Evolutionary conservation across 1,140 invertebrate species (phyloP), one percentile per base, ranked within the genome.

Genomic region (Bombus huntii): DNA sequence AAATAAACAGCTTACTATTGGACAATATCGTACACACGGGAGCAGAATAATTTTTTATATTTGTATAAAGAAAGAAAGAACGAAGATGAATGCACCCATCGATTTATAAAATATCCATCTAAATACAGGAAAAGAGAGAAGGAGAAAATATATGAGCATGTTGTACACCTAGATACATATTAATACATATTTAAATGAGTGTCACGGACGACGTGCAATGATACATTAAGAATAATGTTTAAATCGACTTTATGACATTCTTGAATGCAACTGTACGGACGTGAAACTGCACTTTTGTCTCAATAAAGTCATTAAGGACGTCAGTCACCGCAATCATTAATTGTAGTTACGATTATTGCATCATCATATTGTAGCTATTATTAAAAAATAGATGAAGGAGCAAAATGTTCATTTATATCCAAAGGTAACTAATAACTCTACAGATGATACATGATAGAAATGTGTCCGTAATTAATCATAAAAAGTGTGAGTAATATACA

Each of bases 181-280:
- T 28, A 31, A 70, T 73, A 25, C n/a, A 22, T 31, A 73, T 85
- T 80, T 74, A 53, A 31, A 53, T 25, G 72, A 47, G 37, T 15
- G 25, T 37, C 72, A 47, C 5, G 68, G 15, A 82, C 73, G 81
- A 75, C n/a, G 81, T 66, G 15, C n/a, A 42, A 81, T 85, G 82
- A 85, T 81, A 85, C 65, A 89, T 89, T 76, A 85, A 88, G 78
- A 88, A 57, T 86, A 86, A 89, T 89, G 79, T 65, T 77, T 79
- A 28, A 53, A 53, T 53, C 13, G n/a, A 53, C 47, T 39, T 70
- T 62, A 28, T 81, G 62, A 22, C 59, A 53, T 59, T 57, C 18
- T 37, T 42, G 34, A 70, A 62, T 34, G n/a, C 18, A 72, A 34
- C n/a, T 28, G 6, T 31, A 44, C 68, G 70, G 25, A 74, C 53